Evolutionary conservation across 2,797 vertebrate genomes (phyloP), one percentile per base, ranked within the genome.

Genomic region (Anguilla marmorata): DNA sequence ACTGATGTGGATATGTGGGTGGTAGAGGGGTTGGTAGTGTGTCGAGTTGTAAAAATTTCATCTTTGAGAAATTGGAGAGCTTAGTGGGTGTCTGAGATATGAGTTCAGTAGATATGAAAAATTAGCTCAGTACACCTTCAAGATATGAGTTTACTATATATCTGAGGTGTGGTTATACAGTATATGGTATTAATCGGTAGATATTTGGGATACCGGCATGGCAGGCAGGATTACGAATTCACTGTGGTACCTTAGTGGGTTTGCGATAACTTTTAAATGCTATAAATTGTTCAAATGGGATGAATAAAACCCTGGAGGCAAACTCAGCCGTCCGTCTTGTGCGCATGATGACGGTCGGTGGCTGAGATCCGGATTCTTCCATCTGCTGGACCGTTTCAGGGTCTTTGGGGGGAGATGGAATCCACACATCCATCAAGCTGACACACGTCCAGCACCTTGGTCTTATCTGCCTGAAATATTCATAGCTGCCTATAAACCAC

Each of bases 391-490:
- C 27, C 33, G 33, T 45, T 85, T 21, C 27, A 66, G 54, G 84
- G 37, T 85, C 14, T 85, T 63, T 85, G 30, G 37, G 84, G 12
- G 14, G n/a, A 85, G 58, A 85, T 33, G 30, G 56, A 45, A 63
- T 19, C 21, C 56, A 45, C 14, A 30, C 84, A 85, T 85, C 27
- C 37, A 85, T 85, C 54, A 85, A 21, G 27, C 14, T 79, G 74
- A 79, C 30, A 11, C 33, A 79, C 12, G 37, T 79, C 74, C 37
- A 45, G 37, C 74, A 79, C 16, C 74, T 19, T 79, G 41, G 79
- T 27, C 45, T 41, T 45, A 60, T 60, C 84, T 85, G 84, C 33
- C 21, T 45, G 84, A 85, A 66, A 85, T 85, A 85, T 85, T 56
- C 56, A 85, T 37, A 37, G 30, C 27, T 79, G 74, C 30, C 33